These are phyloP conservation scores for Drosophila leontia DNA, from an alignment of 1,140 invertebrate genomes.

Conservation along the genomic window DNA sequence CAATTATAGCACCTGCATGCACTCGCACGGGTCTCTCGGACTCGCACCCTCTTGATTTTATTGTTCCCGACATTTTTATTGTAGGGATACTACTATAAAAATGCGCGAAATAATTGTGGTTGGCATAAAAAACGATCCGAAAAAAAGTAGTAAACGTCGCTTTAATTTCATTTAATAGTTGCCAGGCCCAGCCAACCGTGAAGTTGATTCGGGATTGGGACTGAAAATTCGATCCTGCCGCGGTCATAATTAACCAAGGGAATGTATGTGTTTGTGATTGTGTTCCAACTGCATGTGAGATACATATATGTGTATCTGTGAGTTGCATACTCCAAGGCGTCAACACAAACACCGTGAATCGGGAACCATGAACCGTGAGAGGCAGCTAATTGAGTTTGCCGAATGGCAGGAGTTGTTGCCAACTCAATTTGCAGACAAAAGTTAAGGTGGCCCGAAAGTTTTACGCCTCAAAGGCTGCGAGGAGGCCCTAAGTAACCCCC, in stretches of 20 bases:
- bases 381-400: conserved; percentile 65
- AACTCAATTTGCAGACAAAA: conserved; percentile 76
- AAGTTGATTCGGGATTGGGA: conserved; percentile 17
- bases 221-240: not conserved
- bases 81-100: conserved; percentile 15
- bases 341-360: conserved; percentile 3
- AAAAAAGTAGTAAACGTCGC: conserved; percentile 26
- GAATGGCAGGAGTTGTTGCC: conserved; percentile 29
- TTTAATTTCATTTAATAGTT: conserved; percentile 34
- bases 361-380: conserved; percentile 25
- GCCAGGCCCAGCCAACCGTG: conserved; percentile 26
- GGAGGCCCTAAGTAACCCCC: not conserved
- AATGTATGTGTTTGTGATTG: conserved; percentile 16
- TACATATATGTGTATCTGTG: conserved; percentile 22
- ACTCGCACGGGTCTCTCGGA: conserved; percentile 16
- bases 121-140: conserved; percentile 3
- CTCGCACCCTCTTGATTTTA: not conserved
- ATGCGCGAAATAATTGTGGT: conserved; percentile 41
- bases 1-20: conserved; percentile 79
- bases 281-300: conserved; percentile 34
- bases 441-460: conserved; percentile 59
- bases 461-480: not conserved
- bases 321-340: conserved; percentile 56
- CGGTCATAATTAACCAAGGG: conserved; percentile 48
- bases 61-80: conserved; percentile 32